phyloP scores from a whole-genome alignment of 2,797 vertebrate genomes.

The Falco naumanni region DNA sequence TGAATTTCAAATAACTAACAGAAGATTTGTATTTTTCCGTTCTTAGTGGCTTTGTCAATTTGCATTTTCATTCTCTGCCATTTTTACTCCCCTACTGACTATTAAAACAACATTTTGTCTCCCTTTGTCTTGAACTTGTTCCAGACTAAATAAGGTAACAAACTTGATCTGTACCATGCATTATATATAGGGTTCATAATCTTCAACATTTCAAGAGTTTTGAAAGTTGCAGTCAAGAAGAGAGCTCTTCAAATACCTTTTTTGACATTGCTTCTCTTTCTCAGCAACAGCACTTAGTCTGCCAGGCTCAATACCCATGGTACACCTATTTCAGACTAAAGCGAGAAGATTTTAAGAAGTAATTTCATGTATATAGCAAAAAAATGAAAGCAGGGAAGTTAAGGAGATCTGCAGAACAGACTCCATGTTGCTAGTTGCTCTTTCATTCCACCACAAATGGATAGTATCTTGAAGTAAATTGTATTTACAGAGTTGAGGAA shows the following conservation, averaged over 20 bases:
- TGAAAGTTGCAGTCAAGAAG: constrained; percentile 7
- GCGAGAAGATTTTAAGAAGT: neutral
- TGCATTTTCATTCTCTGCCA: constrained; percentile 37
- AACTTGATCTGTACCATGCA: neutral
- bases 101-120: constrained; percentile 31
- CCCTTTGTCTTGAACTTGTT: constrained; percentile 22
- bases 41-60: constrained; percentile 4
- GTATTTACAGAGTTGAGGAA: neutral
- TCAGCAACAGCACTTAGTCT: neutral
- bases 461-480: neutral
- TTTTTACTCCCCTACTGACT: neutral
- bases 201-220: neutral
- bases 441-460: neutral
- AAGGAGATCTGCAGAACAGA: neutral
- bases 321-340: neutral
- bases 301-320: neutral
- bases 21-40: constrained; percentile 18
- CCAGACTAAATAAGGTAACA: constrained; percentile 8
- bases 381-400: neutral
- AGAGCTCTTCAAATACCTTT: neutral
- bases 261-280: neutral
- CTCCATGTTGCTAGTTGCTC: neutral
- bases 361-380: neutral
- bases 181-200: neutral
- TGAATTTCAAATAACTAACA: constrained; percentile 3